Base-by-base conservation (phyloP, 2,797 vertebrate species). In the Ctenosaura bakeri region DNA sequence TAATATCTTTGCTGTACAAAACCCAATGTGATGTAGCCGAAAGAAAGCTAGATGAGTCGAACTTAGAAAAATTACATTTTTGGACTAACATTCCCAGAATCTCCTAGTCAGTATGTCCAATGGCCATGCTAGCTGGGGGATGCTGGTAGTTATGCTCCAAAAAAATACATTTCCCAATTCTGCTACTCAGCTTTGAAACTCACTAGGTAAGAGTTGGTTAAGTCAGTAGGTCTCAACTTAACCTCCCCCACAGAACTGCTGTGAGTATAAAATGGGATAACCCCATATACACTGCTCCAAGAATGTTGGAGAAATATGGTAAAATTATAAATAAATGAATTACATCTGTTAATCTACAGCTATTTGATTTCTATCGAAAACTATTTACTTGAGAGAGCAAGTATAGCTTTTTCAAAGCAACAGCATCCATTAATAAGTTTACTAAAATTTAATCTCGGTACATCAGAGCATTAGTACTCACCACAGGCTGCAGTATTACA, bases 401-500 rank as follows among this genome's bases (percentile, higher is more conserved):
- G 1, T 38, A 83, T 77, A 1, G 6, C 14, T 59, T 32, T 1
- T 71, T 9, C 76, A 64, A 14, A 16, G 35, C 35, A 85, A n/a
- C 22, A 76, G 0, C 38, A 0, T 69, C 50, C 3, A 1, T 0
- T 1, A 0, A 4, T 46, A 6, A 0, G 7, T 0, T 66, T 1
- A 1, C 16, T 77, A 18, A 24, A 59, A 56, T 32, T 22, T n/a
- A 74, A 16, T 32, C 16, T 13, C 50, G 66, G 10, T 52, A 14
- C 32, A 64, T 1, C 22, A 29, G 42, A 54, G 10, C 80, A 46
- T 78, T 78, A 6, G 5, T 85, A 97, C 98, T 98, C 94, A 98
- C 98, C 94, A 96, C 97, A 98, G 10, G 98, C 96, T 29, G 89
- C 80, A 0, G 96, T 96, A 93, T 92, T 95, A 95, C 98, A 98